Base-by-base conservation (phyloP, 2,888 invertebrate genomes). In the Nomada ferruginata region DNA sequence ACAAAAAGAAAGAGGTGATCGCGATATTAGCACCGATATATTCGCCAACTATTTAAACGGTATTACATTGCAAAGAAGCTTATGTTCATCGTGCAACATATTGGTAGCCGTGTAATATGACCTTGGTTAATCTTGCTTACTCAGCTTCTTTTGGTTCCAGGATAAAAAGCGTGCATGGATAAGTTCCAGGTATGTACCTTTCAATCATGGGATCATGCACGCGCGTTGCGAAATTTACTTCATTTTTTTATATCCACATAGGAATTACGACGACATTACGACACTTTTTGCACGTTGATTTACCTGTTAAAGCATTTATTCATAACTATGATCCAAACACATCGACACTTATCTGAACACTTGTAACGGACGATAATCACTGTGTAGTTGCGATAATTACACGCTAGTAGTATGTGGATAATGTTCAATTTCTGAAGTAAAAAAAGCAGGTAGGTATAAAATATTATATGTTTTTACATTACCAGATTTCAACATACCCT, bases 41-140 rank as follows among this genome's bases (percentile, higher is more conserved):
- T 76, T 74, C 79, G 63, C 77, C 75, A 59, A 81, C 83, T 79
- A 72, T 81, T 83, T 71, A 86, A 79, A 65, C 76, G 73, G 66
- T 64, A 79, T 85, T 85, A 81, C 71, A 66, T 70, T 59, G 76
- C 60, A 76, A 71, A 82, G 83, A 65, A 81, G 83, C 78, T 82
- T 76, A 76, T 29, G 65, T 71, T 71, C 69, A 15, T 15, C 74
- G 68, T 44, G 64, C 47, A 70, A 66, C 70, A 36, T 71, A 70
- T 55, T 57, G 70, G 71, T 70, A 75, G 53, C 55, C 74, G 55
- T 77, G 70, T 76, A 84, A 82, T 47, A 26, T 63, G 61, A 74
- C 65, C 78, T 84, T 76, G 59, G 74, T 71, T 74, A 80, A 85
- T 75, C 79, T 71, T 53, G 29, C 63, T 61, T 80, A 44, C 52